Evolutionary conservation across 2,797 vertebrate genomes (phyloP).

Genomic region (Halcyon badia): DNA sequence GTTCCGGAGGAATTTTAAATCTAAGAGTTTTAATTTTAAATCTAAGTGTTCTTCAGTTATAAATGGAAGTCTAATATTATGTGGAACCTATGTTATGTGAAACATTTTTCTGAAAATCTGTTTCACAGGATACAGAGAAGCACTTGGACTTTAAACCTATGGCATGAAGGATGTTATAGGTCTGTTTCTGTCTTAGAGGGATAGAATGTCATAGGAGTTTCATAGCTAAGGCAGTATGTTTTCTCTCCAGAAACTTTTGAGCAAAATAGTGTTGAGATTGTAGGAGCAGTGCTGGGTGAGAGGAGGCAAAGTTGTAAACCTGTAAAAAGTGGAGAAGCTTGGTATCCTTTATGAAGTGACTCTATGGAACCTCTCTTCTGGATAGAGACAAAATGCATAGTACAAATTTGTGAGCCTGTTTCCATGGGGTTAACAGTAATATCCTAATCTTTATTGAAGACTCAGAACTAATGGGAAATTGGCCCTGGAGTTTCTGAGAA

Average conservation of each 20-base stretch:
- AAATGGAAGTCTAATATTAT: background rate
- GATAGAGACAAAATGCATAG: background rate
- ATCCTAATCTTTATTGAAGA: background rate
- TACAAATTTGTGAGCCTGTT: background rate
- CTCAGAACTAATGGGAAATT: background rate
- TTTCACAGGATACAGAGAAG: background rate
- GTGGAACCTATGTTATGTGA: background rate
- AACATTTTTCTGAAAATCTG: background rate
- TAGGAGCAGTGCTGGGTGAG: background rate
- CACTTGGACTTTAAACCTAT: background rate
- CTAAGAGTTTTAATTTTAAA: background rate
- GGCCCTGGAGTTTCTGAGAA: background rate
- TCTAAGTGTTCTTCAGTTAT: background rate
- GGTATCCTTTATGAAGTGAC: background rate
- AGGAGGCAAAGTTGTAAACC: background rate
- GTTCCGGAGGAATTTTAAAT: background rate
- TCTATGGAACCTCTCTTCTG: background rate
- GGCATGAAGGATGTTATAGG: background rate
- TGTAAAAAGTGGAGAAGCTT: background rate
- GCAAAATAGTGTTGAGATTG: background rate
- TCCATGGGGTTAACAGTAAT: background rate
- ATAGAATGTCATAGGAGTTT: background rate
- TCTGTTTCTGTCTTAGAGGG: background rate
- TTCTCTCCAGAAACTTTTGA: background rate
- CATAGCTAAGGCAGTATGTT: background rate